Percentiles rank a stretch among this genome's conserved stretches.
phyloP scores from a whole-genome alignment of 2,888 invertebrate species.

The Diplazon laetatorius region DNA sequence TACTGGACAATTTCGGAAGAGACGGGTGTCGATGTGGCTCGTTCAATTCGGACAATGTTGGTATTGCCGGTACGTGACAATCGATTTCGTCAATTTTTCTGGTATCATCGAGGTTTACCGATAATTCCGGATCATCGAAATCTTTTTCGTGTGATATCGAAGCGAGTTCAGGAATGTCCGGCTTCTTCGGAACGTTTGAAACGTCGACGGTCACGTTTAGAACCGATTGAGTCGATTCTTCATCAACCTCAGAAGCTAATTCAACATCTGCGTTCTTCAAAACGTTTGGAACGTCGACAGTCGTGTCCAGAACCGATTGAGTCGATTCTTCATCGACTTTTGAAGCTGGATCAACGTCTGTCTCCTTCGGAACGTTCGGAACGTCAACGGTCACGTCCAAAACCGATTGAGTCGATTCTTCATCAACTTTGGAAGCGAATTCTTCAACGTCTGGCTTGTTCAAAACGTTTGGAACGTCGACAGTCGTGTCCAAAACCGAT shows the following conservation, averaged over 20 bases:
- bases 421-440: not conserved
- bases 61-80: too few species aligned
- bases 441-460: not conserved
- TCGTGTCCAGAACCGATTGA: not conserved
- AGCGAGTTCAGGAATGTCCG: not conserved
- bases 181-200: not conserved
- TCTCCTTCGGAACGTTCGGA: not conserved
- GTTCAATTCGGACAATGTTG: not conserved
- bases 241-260: not conserved
- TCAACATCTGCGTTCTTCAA: not conserved
- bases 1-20: slow-evolving; percentile 42
- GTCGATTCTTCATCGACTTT: not conserved
- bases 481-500: not conserved
- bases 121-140: too few species aligned
- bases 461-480: not conserved
- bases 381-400: slow-evolving; percentile 2
- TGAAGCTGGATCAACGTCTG: too few species aligned
- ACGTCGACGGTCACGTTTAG: not conserved
- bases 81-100: too few species aligned
- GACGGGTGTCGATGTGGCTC: slow-evolving; percentile 17
- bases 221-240: not conserved
- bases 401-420: not conserved
- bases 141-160: too few species aligned
- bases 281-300: not conserved
- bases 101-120: too few species aligned